Conservation (phyloP, 2,888 invertebrate genomes). For the Alloscopus bannaensis region DNA sequence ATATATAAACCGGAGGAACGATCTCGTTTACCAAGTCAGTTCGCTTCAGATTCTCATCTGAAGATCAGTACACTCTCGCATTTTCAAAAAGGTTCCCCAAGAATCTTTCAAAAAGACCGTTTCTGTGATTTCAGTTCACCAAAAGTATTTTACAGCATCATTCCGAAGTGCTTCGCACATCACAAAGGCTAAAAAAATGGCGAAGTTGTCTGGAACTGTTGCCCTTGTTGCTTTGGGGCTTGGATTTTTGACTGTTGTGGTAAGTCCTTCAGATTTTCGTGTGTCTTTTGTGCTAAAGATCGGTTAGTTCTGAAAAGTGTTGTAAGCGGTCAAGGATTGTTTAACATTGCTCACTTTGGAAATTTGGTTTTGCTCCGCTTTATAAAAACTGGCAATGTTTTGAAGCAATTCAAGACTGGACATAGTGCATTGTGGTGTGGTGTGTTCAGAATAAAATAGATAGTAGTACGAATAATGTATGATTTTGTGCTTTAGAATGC, state of each 20-base stretch:
- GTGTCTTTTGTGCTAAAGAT: too few relatives aligned
- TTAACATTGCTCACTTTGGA: conserved; percentile 13
- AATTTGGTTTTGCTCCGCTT: too few relatives aligned
- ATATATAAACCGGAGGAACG: conserved; percentile 62
- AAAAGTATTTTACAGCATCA: conserved; percentile 27
- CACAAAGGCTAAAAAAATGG: conserved; percentile 38
- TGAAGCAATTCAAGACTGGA: too few relatives aligned
- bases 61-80: conserved; percentile 30
- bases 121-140: conserved; percentile 41
- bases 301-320: too few relatives aligned
- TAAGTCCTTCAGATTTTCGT: too few relatives aligned
- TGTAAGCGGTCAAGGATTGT: background rate
- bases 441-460: too few relatives aligned
- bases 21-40: conserved; percentile 61
- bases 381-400: too few relatives aligned
- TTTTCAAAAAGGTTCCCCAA: conserved; percentile 48
- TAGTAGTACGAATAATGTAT: too few relatives aligned
- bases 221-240: conserved; percentile 61
- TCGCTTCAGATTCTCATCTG: conserved; percentile 63
- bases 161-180: conserved; percentile 13
- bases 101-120: conserved; percentile 15
- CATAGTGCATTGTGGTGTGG: too few relatives aligned
- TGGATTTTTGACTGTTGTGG: conserved; percentile 56
- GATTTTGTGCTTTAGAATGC: conserved; percentile 46
- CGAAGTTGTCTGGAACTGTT: conserved; percentile 49